phyloP scores from a whole-genome alignment of 2,888 invertebrate genomes.

The Amblyjoppa proteus region DNA sequence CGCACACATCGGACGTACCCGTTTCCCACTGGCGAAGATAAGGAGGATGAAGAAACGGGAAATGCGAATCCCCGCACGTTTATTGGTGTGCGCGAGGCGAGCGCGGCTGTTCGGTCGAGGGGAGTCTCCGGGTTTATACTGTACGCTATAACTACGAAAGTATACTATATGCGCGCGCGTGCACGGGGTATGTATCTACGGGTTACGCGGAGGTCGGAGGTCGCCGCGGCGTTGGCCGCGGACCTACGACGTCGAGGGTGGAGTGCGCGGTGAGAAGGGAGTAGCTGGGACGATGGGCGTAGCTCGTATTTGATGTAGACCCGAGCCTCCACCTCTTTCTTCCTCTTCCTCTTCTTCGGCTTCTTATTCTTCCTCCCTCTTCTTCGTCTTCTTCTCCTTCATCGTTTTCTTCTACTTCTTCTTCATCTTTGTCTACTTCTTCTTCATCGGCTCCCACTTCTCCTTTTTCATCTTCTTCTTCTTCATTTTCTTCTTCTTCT shows the following conservation, averaged over 20 bases:
- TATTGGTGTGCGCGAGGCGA: constrained; percentile 50
- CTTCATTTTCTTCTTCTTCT: constrained; percentile 9
- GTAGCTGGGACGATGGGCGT: constrained; percentile 79
- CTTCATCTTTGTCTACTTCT: background rate
- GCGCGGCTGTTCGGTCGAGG: constrained; percentile 52
- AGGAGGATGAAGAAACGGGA: constrained; percentile 68
- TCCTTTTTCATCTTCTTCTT: constrained; percentile 44
- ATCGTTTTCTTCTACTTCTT: background rate
- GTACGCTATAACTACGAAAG: constrained; percentile 23
- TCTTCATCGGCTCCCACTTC: constrained; percentile 31
- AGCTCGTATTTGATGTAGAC: constrained; percentile 81
- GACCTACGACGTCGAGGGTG: constrained; percentile 61
- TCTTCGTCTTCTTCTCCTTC: constrained; percentile 53
- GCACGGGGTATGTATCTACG: constrained; percentile 68
- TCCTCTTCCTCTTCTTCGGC: constrained; percentile 48
- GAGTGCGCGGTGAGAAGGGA: constrained; percentile 71
- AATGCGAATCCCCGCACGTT: constrained; percentile 55
- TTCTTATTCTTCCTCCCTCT: constrained; percentile 21
- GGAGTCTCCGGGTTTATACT: constrained; percentile 2
- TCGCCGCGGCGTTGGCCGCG: constrained; percentile 73
- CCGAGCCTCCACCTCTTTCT: constrained; percentile 78
- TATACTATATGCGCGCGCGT: constrained; percentile 35
- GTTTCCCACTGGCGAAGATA: constrained; percentile 55
- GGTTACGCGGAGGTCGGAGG: constrained; percentile 77
- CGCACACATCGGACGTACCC: constrained; percentile 13